Evolutionary conservation across 2,888 invertebrate genomes (phyloP), one percentile per base, ranked within the genome.

Genomic region (Eristalinus aeneus): DNA sequence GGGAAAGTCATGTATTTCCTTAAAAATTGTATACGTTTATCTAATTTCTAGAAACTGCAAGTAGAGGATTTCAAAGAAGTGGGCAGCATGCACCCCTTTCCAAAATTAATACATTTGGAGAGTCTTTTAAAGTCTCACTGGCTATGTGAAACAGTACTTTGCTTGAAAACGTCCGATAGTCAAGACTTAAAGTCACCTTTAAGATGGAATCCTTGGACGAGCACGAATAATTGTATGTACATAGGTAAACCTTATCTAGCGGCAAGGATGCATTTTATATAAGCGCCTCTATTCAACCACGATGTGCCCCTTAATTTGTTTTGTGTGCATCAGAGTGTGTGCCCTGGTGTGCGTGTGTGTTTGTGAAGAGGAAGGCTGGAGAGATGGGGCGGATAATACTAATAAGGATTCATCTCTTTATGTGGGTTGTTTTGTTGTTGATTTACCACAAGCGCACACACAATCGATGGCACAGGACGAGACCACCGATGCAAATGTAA

Each of bases 361-460:
- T 11, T 12, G 39, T 4, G 39, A 1, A 16, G 6, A 1, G 46
- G 46, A 8, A 8, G 27, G 27, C 27, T 3, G 27, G 27, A 5
- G 27, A 5, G 27, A 27, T 27, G 46, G 23, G 71, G 23, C 11
- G 58, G 23, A 60, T 71, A 72, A 46, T 75, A 75, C 60, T 76
- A 82, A 82, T 72, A 82, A 72, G 76, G 76, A 72, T 76, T 68
- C 67, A 71, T 56, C 72, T 72, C 39, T 67, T 73, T 54, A 61
- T 81, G 81, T 76, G 81, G 75, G 64, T 36, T 71, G 71, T 67
- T 71, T 76, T 72, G 60, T 65, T 65, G 65, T 72, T 54, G 60
- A 61, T 81, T 34, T 54, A 61, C 65, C 39, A 54, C 65, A 65
- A 67, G 32, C 32, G 22, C 32, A 64, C 75, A 71, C 32, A 71